A percentile compares a stretch with the other conserved stretches of the same genome.
Evolutionary conservation across 2,797 vertebrate species (phyloP).

Genomic region (Spondyliosoma cantharus): DNA sequence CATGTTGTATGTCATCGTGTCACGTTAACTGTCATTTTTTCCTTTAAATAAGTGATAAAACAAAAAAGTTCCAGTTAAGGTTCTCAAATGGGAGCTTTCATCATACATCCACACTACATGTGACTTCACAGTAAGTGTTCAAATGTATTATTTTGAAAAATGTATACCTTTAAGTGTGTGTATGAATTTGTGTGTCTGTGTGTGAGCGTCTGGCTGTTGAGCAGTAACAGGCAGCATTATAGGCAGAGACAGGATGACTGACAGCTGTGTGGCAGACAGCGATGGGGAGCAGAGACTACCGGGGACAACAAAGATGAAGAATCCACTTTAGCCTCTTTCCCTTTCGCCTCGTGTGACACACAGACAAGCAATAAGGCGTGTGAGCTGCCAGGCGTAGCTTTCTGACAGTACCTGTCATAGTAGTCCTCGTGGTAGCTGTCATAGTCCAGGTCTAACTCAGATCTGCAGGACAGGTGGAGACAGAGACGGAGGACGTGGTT

Average conservation of each 20-base stretch:
- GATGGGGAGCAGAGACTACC: conserved; percentile 19
- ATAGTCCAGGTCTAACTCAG: conserved; percentile 84
- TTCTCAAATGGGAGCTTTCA: too few relatives aligned
- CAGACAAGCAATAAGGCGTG: conserved; percentile 54
- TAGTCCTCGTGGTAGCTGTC: conserved; percentile 87
- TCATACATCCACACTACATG: too few relatives aligned
- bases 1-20: too few relatives aligned
- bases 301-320: conserved; percentile 44
- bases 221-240: conserved; percentile 18
- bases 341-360: conserved; percentile 48
- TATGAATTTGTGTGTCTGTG: not conserved
- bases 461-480: conserved; percentile 72
- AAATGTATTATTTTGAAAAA: too few relatives aligned
- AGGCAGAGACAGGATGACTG: conserved; percentile 52
- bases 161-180: too few relatives aligned
- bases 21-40: too few relatives aligned
- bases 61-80: too few relatives aligned
- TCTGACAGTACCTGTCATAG: conserved; percentile 85
- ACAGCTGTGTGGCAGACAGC: conserved; percentile 53
- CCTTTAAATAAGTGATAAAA: too few relatives aligned
- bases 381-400: conserved; percentile 51
- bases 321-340: conserved; percentile 51
- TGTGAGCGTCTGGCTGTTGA: conserved; percentile 22
- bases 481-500: conserved; percentile 35
- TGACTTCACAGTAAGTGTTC: too few relatives aligned